phyloP scores from a whole-genome alignment of 2,797 vertebrate species.

The Neosilurus hyrtlii region DNA sequence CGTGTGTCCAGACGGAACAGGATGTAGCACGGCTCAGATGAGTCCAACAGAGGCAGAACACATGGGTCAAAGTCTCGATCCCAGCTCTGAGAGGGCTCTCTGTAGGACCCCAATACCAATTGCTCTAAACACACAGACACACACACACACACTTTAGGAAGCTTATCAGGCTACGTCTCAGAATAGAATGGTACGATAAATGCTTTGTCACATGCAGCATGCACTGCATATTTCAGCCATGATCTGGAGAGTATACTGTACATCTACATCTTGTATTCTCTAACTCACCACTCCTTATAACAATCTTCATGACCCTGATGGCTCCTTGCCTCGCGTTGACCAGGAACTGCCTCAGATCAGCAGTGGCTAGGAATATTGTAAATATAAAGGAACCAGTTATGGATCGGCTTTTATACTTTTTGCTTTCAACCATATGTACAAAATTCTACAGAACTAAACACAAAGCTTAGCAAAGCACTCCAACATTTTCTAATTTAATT shows the following conservation, averaged over 20 bases:
- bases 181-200: conserved; percentile 34
- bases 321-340: conserved; percentile 87
- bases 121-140: conserved; percentile 76
- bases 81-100: conserved; percentile 84
- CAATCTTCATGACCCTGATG: conserved; percentile 90
- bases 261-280: not conserved
- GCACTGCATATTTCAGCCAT: conserved; percentile 24
- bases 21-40: conserved; percentile 90
- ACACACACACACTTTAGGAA: conserved; percentile 23
- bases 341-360: conserved; percentile 93
- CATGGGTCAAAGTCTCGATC: conserved; percentile 88
- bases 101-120: conserved; percentile 87
- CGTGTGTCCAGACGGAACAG: conserved; percentile 93
- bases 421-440: not conserved
- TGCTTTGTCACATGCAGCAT: conserved; percentile 36
- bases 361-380: conserved; percentile 76
- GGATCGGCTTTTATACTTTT: not conserved
- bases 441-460: not conserved
- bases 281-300: conserved; percentile 92
- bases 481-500: not conserved
- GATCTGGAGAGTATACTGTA: not conserved
- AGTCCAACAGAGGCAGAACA: conserved; percentile 86
- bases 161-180: conserved; percentile 32
- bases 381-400: conserved; percentile 39
- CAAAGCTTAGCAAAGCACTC: not conserved